These are phyloP conservation scores for Sesia apiformis DNA, from an alignment of 2,888 invertebrate species.

Conservation along the genomic window DNA sequence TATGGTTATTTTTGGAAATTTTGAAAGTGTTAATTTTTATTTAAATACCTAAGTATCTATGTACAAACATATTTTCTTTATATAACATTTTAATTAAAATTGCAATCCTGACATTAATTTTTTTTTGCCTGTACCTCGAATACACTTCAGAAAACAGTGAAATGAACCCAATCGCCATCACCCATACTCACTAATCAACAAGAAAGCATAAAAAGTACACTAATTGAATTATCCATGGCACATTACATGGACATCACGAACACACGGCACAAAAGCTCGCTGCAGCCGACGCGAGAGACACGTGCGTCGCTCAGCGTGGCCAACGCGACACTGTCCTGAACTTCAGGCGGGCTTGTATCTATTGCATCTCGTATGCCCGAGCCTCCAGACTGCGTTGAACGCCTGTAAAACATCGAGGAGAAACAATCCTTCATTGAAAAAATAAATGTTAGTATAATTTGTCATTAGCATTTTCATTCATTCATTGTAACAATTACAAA, in stretches of 20 bases:
- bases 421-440: neutral
- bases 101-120: no score
- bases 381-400: neutral
- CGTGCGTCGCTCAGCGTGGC: slow-evolving; percentile 42
- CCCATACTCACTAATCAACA: neutral
- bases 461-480: no score
- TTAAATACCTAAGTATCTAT: no score
- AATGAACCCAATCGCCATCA: neutral
- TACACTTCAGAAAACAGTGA: neutral
- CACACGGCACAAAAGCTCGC: slow-evolving; percentile 14
- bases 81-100: no score
- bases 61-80: no score
- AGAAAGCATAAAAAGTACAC: slow-evolving; percentile 5
- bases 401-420: neutral
- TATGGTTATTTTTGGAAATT: no score
- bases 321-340: slow-evolving; percentile 51
- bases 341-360: slow-evolving; percentile 24
- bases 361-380: slow-evolving; percentile 35
- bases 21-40: no score
- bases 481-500: no score
- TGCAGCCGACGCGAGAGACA: slow-evolving; percentile 13
- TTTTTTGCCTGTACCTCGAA: no score
- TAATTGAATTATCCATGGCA: slow-evolving; percentile 13
- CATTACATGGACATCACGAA: slow-evolving; percentile 14
- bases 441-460: no score